Evolutionary conservation across 1,140 invertebrate species (phyloP).

Genomic region (Leguminivora glycinivorella): DNA sequence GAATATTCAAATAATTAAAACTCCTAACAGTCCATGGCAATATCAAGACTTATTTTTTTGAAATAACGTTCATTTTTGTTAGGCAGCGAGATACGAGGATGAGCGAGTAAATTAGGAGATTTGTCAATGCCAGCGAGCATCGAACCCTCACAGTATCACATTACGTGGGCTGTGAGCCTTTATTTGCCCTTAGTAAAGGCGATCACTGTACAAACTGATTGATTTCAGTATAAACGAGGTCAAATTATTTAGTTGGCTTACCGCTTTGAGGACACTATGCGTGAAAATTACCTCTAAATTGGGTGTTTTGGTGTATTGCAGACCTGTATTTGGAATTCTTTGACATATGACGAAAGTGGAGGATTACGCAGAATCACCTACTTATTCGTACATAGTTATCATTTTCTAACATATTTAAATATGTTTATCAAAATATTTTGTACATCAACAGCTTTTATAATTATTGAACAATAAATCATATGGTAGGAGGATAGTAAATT

Average conservation of each 20-base stretch:
- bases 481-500: no score
- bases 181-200: constrained; percentile 13
- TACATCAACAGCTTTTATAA: no score
- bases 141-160: constrained; percentile 8
- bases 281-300: no score
- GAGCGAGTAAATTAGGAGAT: not conserved
- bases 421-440: no score
- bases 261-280: no score
- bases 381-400: no score
- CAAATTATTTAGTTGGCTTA: not conserved
- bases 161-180: not conserved
- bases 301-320: no score
- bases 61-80: not conserved
- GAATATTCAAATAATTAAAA: not conserved
- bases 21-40: not conserved
- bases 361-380: no score
- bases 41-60: not conserved
- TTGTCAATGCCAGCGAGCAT: constrained; percentile 16
- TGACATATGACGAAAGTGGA: no score
- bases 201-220: constrained; percentile 20
- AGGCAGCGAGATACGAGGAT: not conserved
- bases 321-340: no score
- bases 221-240: not conserved
- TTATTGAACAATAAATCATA: no score
- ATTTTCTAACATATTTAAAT: no score